Evolutionary conservation across 2,888 invertebrate genomes (phyloP), one percentile per base, ranked within the genome.

Genomic region (Marronus borbonicus): DNA sequence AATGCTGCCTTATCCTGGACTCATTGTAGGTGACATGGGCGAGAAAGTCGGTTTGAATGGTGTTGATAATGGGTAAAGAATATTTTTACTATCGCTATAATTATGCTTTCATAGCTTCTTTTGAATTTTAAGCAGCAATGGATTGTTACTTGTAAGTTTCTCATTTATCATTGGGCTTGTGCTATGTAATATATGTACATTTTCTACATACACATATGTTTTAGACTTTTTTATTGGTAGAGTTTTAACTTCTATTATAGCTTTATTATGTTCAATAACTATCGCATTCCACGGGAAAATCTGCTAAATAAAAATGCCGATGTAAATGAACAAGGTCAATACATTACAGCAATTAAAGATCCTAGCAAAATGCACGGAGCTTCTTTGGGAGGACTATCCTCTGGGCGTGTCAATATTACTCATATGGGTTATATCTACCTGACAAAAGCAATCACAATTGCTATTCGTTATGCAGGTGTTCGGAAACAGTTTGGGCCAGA

Each of bases 21-120:
- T 98, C 0, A 92, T 91, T 0, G 94, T 98, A 0, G 98, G 98
- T 0, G 98, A 98, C 87, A 92, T 98, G 89, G 98, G 98, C 0
- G 95, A 95, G 87, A 98, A 98, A 89, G 90, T 96, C 60, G 98
- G 96, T 0, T 90, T 97, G 8, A 97, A 98, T 88, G 98, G 97
- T 2, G 89, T 98, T 58, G 98, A 98, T 87, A 98, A 98, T 90
- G 82, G 82, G 81, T 82, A 81, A 76, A n/a, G 17, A 44, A 44
- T 66, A 20, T 36, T 14, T 17, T 66, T 20, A 10, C 39, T n/a
- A 39, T 24, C 28, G 12, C 31, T 62, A 28, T 28, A 62, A 20
- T 44, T 7, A 7, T 2, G 12, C 12, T 44, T 44, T 62, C 62
- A 28, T 12, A 31, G n/a, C 8, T 62, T 44, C 0, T 44, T 44